Evolutionary conservation across 2,888 invertebrate genomes (phyloP).

Genomic region (Athripsodes cinereus): DNA sequence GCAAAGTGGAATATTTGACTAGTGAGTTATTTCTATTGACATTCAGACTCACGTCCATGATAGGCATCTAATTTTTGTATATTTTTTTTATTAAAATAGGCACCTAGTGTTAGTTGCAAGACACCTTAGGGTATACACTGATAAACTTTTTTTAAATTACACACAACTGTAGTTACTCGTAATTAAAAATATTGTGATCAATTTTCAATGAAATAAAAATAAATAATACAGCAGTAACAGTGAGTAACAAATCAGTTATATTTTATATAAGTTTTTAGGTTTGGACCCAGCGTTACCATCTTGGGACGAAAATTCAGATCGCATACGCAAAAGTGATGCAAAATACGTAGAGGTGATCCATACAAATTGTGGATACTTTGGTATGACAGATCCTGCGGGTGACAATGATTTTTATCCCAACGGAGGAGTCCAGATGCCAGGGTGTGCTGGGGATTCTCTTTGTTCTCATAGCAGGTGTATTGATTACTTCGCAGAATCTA

Average conservation of each 20-base stretch:
- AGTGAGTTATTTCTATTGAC: slow-evolving; percentile 29
- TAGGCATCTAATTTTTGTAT: no score
- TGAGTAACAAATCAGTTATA: no score
- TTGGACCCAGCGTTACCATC: slow-evolving; percentile 44
- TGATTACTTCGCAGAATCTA: slow-evolving; percentile 37
- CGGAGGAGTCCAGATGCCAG: slow-evolving; percentile 38
- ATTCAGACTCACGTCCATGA: no score
- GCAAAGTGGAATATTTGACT: slow-evolving; percentile 37
- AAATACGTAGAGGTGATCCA: slow-evolving; percentile 44
- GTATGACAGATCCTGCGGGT: slow-evolving; percentile 43
- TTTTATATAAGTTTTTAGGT: no score
- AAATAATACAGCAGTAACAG: no score
- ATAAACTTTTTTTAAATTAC: no score
- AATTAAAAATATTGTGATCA: no score
- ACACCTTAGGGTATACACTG: no score
- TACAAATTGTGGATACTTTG: slow-evolving; percentile 41
- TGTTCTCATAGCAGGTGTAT: slow-evolving; percentile 39
- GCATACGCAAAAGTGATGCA: slow-evolving; percentile 36
- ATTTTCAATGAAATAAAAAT: no score
- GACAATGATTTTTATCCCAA: slow-evolving; percentile 42
- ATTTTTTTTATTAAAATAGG: no score
- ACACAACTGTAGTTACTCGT: no score
- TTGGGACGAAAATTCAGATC: slow-evolving; percentile 33
- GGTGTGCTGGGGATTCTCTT: slow-evolving; percentile 33
- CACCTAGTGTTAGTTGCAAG: no score